Percentiles rank a stretch among this genome's conserved stretches.
phyloP scores from a whole-genome alignment of 2,797 vertebrate species.

The Danio tinwini region DNA sequence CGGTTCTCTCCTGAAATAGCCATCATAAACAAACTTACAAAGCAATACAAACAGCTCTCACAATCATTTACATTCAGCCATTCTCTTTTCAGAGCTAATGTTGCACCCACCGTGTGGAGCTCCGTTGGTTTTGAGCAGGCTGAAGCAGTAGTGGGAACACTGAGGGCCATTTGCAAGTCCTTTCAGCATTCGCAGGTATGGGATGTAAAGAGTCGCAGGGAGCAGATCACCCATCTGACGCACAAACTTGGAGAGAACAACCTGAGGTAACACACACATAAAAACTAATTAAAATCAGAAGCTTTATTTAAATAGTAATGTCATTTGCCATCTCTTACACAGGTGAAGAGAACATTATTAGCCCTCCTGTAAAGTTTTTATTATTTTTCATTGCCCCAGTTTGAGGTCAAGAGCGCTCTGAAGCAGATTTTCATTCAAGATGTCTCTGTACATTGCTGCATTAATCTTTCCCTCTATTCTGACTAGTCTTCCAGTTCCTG shows the following conservation, averaged over 20 bases:
- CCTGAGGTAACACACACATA: constrained; percentile 72
- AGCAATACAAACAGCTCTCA: not conserved
- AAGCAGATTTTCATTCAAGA: too few species aligned
- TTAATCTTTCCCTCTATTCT: too few species aligned
- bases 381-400: too few species aligned
- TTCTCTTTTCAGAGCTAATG: not conserved
- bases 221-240: constrained; percentile 98
- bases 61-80: constrained; percentile 5
- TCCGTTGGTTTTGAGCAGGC: constrained; percentile 94
- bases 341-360: too few species aligned
- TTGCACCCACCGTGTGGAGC: constrained; percentile 89
- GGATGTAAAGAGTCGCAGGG: constrained; percentile 93
- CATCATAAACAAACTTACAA: not conserved
- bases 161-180: constrained; percentile 93
- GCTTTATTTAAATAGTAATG: too few species aligned
- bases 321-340: too few species aligned
- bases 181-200: constrained; percentile 94
- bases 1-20: constrained; percentile 87
- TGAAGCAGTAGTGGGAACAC: constrained; percentile 97
- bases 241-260: constrained; percentile 98
- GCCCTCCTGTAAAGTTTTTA: too few species aligned
- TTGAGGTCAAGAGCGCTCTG: too few species aligned
- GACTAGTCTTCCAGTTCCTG: too few species aligned
- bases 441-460: too few species aligned
- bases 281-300: not conserved